These are phyloP conservation scores for Agrypnus murinus DNA, from an alignment of 2,888 invertebrate genomes.

Conservation along the genomic window DNA sequence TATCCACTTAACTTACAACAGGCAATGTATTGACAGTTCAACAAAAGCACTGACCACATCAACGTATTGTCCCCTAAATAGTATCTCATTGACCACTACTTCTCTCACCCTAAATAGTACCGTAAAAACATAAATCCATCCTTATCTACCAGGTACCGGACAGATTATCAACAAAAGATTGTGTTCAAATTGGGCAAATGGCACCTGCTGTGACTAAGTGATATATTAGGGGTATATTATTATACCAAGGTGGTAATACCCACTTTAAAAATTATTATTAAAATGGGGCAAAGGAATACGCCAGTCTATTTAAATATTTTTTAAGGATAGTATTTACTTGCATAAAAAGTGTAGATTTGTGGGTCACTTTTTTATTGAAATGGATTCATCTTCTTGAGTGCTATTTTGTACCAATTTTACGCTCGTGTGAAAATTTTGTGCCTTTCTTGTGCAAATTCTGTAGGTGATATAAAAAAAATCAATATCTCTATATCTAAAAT, in stretches of 20 bases:
- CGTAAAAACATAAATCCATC: constrained; percentile 23
- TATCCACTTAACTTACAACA: constrained; percentile 33
- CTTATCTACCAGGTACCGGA: constrained; percentile 32
- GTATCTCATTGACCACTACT: constrained; percentile 46
- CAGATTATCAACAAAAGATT: constrained; percentile 44
- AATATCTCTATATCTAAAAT: too few relatives aligned
- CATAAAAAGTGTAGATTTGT: constrained; percentile 16
- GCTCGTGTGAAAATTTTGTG: constrained; percentile 52
- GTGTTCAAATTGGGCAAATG: constrained; percentile 46
- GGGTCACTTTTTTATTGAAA: neutral
- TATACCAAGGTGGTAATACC: constrained; percentile 29
- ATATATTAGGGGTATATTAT: constrained; percentile 47
- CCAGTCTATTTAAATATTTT: constrained; percentile 4
- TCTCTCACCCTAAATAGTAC: constrained; percentile 6
- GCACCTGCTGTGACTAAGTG: constrained; percentile 46
- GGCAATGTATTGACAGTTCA: constrained; percentile 48
- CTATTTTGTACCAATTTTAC: constrained; percentile 44
- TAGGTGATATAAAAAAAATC: too few relatives aligned
- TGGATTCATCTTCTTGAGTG: constrained; percentile 8
- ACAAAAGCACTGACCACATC: constrained; percentile 51
- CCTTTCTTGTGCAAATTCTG: too few relatives aligned
- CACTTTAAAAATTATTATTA: constrained; percentile 37
- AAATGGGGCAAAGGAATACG: constrained; percentile 32
- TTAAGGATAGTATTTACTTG: neutral
- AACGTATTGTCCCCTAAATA: constrained; percentile 52